phyloP scores from a whole-genome alignment of 1,140 invertebrate genomes.

The Zaprionus davidi region DNA sequence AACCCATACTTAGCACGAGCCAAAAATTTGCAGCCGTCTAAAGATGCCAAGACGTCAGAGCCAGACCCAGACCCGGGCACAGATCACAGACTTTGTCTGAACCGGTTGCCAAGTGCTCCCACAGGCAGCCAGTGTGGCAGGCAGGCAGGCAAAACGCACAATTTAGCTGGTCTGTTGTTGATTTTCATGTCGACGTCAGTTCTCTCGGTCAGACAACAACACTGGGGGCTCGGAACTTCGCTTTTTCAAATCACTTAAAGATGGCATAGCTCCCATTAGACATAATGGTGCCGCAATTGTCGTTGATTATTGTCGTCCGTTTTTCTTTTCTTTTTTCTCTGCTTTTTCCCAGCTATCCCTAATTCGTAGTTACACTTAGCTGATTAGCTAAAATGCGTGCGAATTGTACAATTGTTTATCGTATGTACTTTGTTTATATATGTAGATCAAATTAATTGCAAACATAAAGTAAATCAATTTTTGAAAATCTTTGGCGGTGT shows the following conservation, averaged over 20 bases:
- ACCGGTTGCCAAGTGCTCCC: constrained; percentile 44
- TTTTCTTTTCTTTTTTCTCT: constrained; percentile 25
- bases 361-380: constrained; percentile 34
- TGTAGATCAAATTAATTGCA: constrained; percentile 23
- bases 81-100: constrained; percentile 14
- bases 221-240: constrained; percentile 9
- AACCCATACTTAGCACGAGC: constrained; percentile 58
- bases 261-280: constrained; percentile 64
- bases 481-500: not conserved
- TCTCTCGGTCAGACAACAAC: constrained; percentile 28
- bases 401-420: constrained; percentile 50
- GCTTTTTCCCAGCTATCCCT: constrained; percentile 43
- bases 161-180: constrained; percentile 31
- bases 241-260: constrained; percentile 40
- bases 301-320: constrained; percentile 72
- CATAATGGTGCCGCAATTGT: constrained; percentile 76
- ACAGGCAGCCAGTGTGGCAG: constrained; percentile 22
- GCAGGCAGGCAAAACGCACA: constrained; percentile 12
- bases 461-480: not conserved
- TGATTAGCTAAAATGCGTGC: constrained; percentile 70
- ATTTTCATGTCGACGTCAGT: constrained; percentile 31
- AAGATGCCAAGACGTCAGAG: constrained; percentile 15
- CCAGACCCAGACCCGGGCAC: constrained; percentile 8
- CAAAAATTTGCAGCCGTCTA: constrained; percentile 60
- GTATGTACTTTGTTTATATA: constrained; percentile 29